phyloP scores from a whole-genome alignment of 2,888 invertebrate species.

The Lepetodrilus schrolli region DNA sequence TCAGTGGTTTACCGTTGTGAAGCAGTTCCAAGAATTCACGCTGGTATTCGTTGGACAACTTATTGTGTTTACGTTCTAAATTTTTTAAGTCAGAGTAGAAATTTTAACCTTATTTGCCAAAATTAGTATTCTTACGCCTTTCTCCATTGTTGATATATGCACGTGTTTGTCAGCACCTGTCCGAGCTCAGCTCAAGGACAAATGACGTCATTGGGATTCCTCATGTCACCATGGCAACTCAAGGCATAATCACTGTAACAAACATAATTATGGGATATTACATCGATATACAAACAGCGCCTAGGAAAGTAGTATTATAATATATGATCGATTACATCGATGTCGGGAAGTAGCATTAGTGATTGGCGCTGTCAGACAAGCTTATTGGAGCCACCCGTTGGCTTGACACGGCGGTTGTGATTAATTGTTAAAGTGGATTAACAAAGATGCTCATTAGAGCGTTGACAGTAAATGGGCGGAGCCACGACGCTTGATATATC shows the following conservation, averaged over 20 bases:
- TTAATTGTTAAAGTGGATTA: not conserved
- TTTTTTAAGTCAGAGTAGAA: not conserved
- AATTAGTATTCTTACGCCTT: conserved; percentile 12
- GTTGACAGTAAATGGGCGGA: not conserved
- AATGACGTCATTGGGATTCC: conserved; percentile 16
- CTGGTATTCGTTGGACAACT: not conserved
- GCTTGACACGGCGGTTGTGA: conserved; percentile 22
- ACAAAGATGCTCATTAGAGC: not conserved
- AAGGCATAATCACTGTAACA: conserved; percentile 14
- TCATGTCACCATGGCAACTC: conserved; percentile 25
- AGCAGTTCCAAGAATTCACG: not conserved
- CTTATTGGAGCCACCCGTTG: not conserved
- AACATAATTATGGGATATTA: conserved; percentile 21
- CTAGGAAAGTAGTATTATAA: conserved; percentile 12
- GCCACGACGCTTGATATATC: not conserved
- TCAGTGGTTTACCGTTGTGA: conserved; percentile 23
- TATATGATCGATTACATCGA: conserved; percentile 22
- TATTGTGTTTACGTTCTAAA: conserved; percentile 7
- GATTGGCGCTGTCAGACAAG: conserved; percentile 4
- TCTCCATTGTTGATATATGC: conserved; percentile 17
- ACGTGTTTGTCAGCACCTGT: conserved; percentile 20
- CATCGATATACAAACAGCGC: conserved; percentile 18
- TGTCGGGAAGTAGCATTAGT: conserved; percentile 10
- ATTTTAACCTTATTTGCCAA: conserved; percentile 17
- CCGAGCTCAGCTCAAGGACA: not conserved